Evolutionary conservation across 2,797 vertebrate species (phyloP), one percentile per base, ranked within the genome.

Genomic region (Pipistrellus nathusii): DNA sequence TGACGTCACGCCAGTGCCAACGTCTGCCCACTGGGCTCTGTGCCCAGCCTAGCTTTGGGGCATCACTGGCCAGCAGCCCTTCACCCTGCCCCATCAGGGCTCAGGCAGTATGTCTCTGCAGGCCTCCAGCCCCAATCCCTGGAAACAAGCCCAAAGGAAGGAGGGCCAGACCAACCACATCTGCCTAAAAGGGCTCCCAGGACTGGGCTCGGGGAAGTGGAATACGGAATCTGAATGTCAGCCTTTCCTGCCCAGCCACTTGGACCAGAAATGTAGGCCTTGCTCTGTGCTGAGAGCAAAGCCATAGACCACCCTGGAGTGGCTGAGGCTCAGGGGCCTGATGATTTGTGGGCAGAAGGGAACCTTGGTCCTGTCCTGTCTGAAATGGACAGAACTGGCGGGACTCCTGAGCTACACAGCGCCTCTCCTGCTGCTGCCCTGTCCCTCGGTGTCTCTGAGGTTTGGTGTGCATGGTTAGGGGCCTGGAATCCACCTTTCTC

Each of bases 1-100:
- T 97, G 97, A 97, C 84, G 96, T 97, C 97, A 97, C 82, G 83
- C 57, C 90, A 8, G 35, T 72, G 20, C 92, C 90, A 90, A 55
- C 9, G 6, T 96, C 96, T 94, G 81, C 91, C 93, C 2, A 0
- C 95, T 88, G 88, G 96, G 94, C 96, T 94, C 66, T 8, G 35
- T 0, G 96, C 96, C 97, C 93, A 90, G 92, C 82, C 64, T 93
- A 89, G 85, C 91, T 59, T 51, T 89, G 89, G 93, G 87, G 66
- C 91, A 87, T 94, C 71, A 72, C 89, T 93, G 59, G 78, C 85
- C 35, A 3, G 51, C 88, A 95, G 72, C 83, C 88, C 83, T 90
- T 94, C 17, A 27, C 62, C 44, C 75, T 93, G 32, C 80, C 80
- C 81, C 81, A 35, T 71, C 18, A 35, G 77, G 76, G 30, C n/a